Conservation (phyloP, 1,140 invertebrate genomes). For the Archivesica marissinica region DNA sequence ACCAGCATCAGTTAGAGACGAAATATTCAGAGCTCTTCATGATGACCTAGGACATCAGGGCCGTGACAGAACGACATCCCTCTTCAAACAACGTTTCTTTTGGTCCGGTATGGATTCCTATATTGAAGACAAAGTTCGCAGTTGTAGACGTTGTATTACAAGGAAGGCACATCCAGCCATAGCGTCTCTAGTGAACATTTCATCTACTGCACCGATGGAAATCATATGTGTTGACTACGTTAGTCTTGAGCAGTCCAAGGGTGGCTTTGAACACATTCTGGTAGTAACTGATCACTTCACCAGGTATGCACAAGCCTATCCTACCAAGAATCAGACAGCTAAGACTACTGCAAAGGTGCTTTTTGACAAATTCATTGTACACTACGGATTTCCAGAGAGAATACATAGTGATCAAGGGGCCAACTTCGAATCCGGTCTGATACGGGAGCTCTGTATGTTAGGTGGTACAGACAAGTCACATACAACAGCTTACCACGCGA, state of each 20-base stretch:
- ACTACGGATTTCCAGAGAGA: slow-evolving; percentile 12
- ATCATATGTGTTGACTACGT: slow-evolving; percentile 39
- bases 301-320: slow-evolving; percentile 22
- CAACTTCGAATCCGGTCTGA: slow-evolving; percentile 51
- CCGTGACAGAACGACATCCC: background rate
- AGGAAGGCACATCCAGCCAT: background rate
- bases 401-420: slow-evolving; percentile 9
- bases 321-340: slow-evolving; percentile 50
- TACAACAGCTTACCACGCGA: slow-evolving; percentile 23
- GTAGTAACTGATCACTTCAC: slow-evolving; percentile 55
- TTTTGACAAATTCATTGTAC: slow-evolving; percentile 16
- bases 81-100: slow-evolving; percentile 23
- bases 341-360: slow-evolving; percentile 41
- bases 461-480: slow-evolving; percentile 1
- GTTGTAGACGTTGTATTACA: background rate
- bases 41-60: slow-evolving; percentile 33
- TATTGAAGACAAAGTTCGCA: slow-evolving; percentile 20
- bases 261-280: slow-evolving; percentile 32
- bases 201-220: slow-evolving; percentile 28
- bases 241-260: slow-evolving; percentile 51
- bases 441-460: slow-evolving; percentile 44
- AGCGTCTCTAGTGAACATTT: slow-evolving; percentile 11
- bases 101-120: slow-evolving; percentile 43
- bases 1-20: background rate
- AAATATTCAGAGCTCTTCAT: background rate